These are phyloP conservation scores for Epirrhoe tristata DNA, from an alignment of 2,888 invertebrate species.

Conservation along the genomic window DNA sequence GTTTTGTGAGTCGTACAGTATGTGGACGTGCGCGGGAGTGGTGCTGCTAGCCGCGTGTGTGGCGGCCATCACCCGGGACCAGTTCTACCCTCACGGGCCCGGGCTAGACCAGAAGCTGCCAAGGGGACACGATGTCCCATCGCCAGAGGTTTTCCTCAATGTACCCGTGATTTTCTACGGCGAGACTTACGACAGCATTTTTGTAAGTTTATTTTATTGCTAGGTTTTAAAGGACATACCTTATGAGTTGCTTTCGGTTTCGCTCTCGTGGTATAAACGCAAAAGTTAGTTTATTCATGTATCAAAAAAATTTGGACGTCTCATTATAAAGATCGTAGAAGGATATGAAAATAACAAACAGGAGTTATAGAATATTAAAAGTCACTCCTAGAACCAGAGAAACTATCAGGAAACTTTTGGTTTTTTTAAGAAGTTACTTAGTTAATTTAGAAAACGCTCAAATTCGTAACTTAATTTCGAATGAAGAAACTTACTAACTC, in stretches of 20 bases:
- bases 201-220: conserved; percentile 88
- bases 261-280: neutral
- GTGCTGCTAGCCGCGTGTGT: conserved; percentile 63
- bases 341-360: no score
- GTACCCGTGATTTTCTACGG: conserved; percentile 93
- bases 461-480: no score
- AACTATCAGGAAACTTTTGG: no score
- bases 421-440: no score
- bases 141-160: conserved; percentile 87
- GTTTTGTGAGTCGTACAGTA: conserved; percentile 54
- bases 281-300: neutral
- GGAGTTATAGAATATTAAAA: no score
- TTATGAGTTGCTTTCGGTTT: neutral
- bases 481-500: no score
- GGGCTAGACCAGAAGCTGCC: conserved; percentile 84
- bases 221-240: no score
- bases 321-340: no score
- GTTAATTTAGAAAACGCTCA: no score
- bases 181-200: conserved; percentile 90
- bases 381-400: no score
- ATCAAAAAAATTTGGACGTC: no score
- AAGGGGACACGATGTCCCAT: conserved; percentile 86
- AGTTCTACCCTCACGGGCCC: conserved; percentile 86
- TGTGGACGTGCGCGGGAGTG: conserved; percentile 78
- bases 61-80: conserved; percentile 78